Conservation (phyloP, 92 coral and sea anemone genomes). For the Muricea muricata region DNA sequence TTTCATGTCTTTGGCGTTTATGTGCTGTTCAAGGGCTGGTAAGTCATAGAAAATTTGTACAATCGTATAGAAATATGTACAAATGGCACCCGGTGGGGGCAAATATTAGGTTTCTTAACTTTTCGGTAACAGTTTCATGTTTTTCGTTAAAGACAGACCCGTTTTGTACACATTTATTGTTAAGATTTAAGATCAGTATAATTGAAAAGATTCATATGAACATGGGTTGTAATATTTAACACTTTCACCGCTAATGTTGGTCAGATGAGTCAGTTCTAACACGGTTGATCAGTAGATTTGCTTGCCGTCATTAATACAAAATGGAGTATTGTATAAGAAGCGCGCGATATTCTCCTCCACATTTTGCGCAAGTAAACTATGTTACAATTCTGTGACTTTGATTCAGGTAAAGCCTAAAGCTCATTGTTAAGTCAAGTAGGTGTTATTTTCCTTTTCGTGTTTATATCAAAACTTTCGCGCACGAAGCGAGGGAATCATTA, state of each 20-base stretch:
- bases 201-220: neutral
- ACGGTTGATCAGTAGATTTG: neutral
- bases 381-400: neutral
- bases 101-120: neutral
- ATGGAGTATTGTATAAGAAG: neutral
- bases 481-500: neutral
- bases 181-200: neutral
- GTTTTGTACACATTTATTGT: neutral
- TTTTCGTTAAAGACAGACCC: neutral
- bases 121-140: neutral
- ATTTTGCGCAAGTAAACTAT: neutral
- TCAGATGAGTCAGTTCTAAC: neutral
- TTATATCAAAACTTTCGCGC: neutral
- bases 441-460: neutral
- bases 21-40: slow-evolving; percentile 48
- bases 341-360: neutral
- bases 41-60: neutral
- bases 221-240: neutral
- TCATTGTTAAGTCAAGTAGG: neutral
- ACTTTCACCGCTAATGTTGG: neutral
- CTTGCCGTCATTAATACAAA: neutral
- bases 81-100: neutral
- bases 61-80: neutral
- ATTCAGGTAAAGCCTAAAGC: too few species aligned
- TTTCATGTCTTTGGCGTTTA: slow-evolving; percentile 13